phyloP scores from a whole-genome alignment of 2,113 vertebrate genomes.

The Sisor rabdophorus region DNA sequence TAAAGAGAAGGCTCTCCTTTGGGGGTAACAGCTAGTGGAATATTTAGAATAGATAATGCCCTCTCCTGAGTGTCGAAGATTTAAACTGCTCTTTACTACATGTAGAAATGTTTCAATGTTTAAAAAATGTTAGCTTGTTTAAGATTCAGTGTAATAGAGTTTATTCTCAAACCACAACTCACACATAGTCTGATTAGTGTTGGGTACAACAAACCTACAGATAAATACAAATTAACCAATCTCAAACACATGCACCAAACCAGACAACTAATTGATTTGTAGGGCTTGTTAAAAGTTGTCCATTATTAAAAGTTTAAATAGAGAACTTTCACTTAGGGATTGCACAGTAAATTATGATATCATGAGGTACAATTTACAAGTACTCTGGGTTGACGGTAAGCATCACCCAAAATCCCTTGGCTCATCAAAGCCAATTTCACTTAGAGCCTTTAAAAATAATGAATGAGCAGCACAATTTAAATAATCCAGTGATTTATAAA shows the following conservation, averaged over 20 bases:
- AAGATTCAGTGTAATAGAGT: background rate
- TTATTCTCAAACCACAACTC: background rate
- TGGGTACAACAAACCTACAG: background rate
- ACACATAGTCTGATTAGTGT: background rate
- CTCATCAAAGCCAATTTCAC: constrained; percentile 40
- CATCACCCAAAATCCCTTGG: constrained; percentile 39
- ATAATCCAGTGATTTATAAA: constrained; percentile 28
- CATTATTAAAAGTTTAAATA: constrained; percentile 37
- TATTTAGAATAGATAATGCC: constrained; percentile 45
- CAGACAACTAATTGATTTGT: constrained; percentile 30
- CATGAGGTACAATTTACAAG: constrained; percentile 41
- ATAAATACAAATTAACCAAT: constrained; percentile 9
- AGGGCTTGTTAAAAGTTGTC: constrained; percentile 37
- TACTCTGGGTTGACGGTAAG: constrained; percentile 38
- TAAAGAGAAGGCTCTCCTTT: constrained; percentile 42
- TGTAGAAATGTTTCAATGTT: constrained; percentile 28
- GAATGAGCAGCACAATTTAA: constrained; percentile 38
- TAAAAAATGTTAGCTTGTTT: too few species aligned
- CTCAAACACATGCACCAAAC: constrained; percentile 21
- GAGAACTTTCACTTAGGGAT: constrained; percentile 38
- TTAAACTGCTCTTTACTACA: constrained; percentile 17
- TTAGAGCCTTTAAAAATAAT: constrained; percentile 34
- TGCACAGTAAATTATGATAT: constrained; percentile 41
- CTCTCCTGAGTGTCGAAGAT: constrained; percentile 42
- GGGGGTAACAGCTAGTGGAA: constrained; percentile 30